phyloP scores from a whole-genome alignment of 1,140 invertebrate genomes.

The Bombus picipes region DNA sequence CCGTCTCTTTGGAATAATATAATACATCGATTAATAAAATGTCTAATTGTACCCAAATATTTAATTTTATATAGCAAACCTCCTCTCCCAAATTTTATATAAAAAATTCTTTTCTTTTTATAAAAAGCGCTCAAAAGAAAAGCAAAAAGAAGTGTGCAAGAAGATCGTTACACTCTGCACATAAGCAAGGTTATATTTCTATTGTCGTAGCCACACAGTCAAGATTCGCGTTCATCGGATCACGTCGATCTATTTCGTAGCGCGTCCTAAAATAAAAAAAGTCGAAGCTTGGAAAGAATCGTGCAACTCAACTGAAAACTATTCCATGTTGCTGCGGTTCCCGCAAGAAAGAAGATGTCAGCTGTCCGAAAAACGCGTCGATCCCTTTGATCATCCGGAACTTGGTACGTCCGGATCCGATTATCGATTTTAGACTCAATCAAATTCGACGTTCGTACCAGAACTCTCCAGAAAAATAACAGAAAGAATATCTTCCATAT shows the following conservation, averaged over 20 bases:
- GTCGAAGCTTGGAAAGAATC: neutral
- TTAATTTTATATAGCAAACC: neutral
- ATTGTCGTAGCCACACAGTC: neutral
- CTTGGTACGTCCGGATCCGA: neutral
- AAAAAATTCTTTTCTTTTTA: neutral
- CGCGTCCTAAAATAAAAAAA: conserved; percentile 25
- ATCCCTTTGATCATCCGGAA: neutral
- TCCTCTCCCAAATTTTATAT: neutral
- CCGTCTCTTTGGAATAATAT: neutral
- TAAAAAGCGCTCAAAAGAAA: neutral
- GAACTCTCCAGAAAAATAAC: too few species aligned
- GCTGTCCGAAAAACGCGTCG: neutral
- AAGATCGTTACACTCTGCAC: neutral
- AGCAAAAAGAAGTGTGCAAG: neutral
- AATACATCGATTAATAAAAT: too few species aligned
- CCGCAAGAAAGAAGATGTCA: neutral
- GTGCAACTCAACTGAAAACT: neutral
- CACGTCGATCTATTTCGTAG: neutral
- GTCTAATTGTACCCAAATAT: too few species aligned
- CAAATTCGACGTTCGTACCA: neutral
- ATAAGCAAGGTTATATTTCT: neutral
- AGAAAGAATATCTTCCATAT: neutral
- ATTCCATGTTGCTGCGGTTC: neutral
- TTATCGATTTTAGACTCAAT: neutral
- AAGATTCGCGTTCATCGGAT: neutral